Evolutionary conservation across 2,797 vertebrate genomes (phyloP).

Genomic region (Sebastes diploproa): DNA sequence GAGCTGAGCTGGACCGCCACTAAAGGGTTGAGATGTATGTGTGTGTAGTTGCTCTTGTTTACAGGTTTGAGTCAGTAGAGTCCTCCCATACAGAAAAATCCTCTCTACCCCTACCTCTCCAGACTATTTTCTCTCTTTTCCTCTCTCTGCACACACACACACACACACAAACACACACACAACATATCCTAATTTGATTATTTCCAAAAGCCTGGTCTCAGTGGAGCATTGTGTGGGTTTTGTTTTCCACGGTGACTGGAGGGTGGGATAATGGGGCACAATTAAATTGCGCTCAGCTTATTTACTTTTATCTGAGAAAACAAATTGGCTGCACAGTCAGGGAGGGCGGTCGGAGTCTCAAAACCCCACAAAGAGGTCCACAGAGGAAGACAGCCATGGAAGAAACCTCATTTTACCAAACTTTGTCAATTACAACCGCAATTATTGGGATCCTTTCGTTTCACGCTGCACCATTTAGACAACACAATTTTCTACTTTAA

Average conservation of each 20-base stretch:
- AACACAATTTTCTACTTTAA: conserved; percentile 36
- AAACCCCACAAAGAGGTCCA: conserved; percentile 55
- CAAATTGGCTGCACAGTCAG: conserved; percentile 73
- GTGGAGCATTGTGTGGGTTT: conserved; percentile 68
- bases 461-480: conserved; percentile 42
- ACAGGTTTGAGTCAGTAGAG: conserved; percentile 33
- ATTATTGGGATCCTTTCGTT: conserved; percentile 50
- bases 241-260: conserved; percentile 69
- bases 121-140: conserved; percentile 29
- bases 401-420: conserved; percentile 60
- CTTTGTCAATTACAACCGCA: conserved; percentile 66
- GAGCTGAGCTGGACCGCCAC: conserved; percentile 29
- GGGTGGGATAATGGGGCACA: conserved; percentile 76
- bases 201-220: conserved; percentile 64
- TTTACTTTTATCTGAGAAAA: conserved; percentile 81
- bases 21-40: conserved; percentile 25
- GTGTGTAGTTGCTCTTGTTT: conserved; percentile 25
- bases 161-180: background rate
- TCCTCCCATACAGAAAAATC: conserved; percentile 24
- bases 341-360: conserved; percentile 41
- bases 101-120: background rate
- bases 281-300: conserved; percentile 80
- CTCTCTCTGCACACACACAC: background rate
- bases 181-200: conserved; percentile 65
- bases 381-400: conserved; percentile 40